Base-by-base conservation (phyloP, 1,140 invertebrate species). In the Listronotus bonariensis region DNA sequence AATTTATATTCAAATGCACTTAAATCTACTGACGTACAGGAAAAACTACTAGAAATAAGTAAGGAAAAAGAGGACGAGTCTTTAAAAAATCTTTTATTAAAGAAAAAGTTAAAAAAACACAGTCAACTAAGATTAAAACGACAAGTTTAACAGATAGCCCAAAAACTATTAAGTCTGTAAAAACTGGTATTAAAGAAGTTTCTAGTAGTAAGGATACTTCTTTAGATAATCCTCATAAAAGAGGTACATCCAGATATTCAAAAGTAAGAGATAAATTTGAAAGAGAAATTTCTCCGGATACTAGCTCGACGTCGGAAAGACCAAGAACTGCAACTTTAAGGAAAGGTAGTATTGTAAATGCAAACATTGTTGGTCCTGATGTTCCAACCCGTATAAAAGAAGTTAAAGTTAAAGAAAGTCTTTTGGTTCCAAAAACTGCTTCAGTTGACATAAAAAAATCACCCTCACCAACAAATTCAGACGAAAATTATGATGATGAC, bases 401-500 rank as follows among this genome's bases (percentile, higher is more conserved):
- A 26, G 36, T 40, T n/a, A 20, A 43, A 18, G 2, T 53, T n/a
- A 52, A 38, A 15, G 38, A 54, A 18, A 15, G 41, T 38, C 8
- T 15, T 17, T 38, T 54, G 18, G 34, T 7, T 12, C 34, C 3
- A 8, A 9, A 36, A 36, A 31, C 9, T 34, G 6, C 20, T 46
- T n/a, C 18, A 31, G 15, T 38, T 1, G 46, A 31, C 8, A n/a
- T 38, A 51, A 6, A 59, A 51, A 18, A 40, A 38, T 41, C 15
- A 6, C 40, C 45, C 38, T 65, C 32, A 20, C 57, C 51, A 11
- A 51, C 48, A 45, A 53, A 32, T 31, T 41, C 52, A 15, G 69
- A 75, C n/a, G 73, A 76, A 38, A 73, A 79, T 61, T 85, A 85
- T 56, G 83, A 84, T 77, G 83, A 85, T 58, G 84, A 85, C 71